Percentiles rank a stretch among this genome's conserved stretches.
Conservation (phyloP, 2,888 invertebrate species). For the Aphrophora alni region DNA sequence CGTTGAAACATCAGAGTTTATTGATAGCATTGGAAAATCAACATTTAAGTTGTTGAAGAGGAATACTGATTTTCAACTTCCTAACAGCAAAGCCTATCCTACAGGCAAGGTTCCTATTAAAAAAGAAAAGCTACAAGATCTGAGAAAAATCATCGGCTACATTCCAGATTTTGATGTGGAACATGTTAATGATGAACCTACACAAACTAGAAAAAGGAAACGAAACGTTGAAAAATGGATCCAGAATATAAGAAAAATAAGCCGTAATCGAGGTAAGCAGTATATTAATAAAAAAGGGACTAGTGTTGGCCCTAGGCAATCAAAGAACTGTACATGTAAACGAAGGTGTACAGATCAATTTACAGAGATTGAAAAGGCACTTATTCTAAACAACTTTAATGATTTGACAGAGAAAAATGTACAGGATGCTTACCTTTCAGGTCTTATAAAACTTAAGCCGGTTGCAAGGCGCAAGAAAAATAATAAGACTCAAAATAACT, state of each 20-base stretch:
- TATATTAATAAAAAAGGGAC: background rate
- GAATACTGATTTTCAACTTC: no score
- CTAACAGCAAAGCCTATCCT: no score
- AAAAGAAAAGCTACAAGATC: no score
- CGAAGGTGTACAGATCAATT: background rate
- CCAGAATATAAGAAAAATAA: background rate
- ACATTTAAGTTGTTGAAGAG: no score
- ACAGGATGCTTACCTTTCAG: constrained; percentile 19
- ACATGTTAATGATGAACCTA: background rate
- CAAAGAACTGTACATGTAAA: background rate
- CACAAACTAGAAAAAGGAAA: background rate
- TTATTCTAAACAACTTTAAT: background rate
- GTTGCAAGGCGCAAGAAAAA: background rate
- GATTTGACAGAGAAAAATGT: constrained; percentile 6
- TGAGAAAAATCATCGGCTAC: no score
- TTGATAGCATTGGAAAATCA: no score
- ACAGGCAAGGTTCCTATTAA: no score
- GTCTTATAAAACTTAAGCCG: background rate
- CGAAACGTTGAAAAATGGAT: background rate
- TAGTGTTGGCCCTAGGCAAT: background rate
- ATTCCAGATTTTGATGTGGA: background rate
- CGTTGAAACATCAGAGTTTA: no score
- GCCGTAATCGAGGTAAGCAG: background rate
- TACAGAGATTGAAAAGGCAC: background rate
- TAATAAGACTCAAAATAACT: background rate